Base-by-base conservation (phyloP, 2,888 invertebrate species). In the Pristionchus exspectatus region DNA sequence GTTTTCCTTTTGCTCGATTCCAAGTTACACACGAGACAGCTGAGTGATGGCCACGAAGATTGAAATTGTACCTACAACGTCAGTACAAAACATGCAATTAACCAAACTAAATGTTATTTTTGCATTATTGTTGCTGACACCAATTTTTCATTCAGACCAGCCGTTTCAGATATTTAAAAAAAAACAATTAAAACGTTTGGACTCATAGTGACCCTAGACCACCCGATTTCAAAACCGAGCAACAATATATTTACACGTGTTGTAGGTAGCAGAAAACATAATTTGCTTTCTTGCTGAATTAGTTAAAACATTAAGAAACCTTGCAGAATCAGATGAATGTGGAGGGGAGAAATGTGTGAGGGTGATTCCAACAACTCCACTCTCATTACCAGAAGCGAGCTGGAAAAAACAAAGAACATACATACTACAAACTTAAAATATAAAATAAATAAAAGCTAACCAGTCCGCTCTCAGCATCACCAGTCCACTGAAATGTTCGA, bases 1-100 rank as follows among this genome's bases (percentile, higher is more conserved):
- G 96, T 96, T 99, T 98, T 96, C 98, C 98, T 95, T 98, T 98
- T 0, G 98, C 98, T 95, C 98, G 98, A 96, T 99, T 99, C 99
- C 99, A 99, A 96, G 98, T 97, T 63, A 98, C 98, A 90, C 92
- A 91, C 18, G 90, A 88, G 44, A 93, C 92, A 14, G 90, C 77
- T 38, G 91, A 91, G 84, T 98, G 97, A 96, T 99, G 99, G 84
- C 98, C 98, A 91, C 99, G 96, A 91, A 99, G 96, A 96, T 99
- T 99, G 96, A 98, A 99, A 96, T 99, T 99, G 93, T 94, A 93
- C 18, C 95, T 90, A 9, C 21, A 63, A 89, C 4, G 44, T 10
- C 44, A 50, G 9, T 12, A 50, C 12, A 50, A 50, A 50, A 50
- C 44, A 50, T 50, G 44, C 3, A 50, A 50, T 50, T 9, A 50